phyloP scores from a whole-genome alignment of 2,888 invertebrate species.

The Clivina fossor region DNA sequence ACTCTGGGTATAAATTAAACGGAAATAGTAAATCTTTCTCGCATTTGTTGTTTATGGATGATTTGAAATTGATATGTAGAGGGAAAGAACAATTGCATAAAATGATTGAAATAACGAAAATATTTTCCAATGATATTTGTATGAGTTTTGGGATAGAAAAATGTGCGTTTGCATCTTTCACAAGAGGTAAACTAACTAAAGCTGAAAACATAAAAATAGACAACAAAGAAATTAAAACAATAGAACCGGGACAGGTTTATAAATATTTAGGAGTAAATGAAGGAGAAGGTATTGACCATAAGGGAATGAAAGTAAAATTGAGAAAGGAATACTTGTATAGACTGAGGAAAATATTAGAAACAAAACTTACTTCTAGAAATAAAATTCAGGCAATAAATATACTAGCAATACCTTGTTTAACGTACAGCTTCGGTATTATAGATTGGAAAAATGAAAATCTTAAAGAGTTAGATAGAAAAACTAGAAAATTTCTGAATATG shows the following conservation, averaged over 20 bases:
- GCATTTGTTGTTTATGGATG: conserved; percentile 38
- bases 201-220: conserved; percentile 4
- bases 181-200: conserved; percentile 2
- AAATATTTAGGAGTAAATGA: conserved; percentile 29
- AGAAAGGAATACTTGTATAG: conserved; percentile 21
- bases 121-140: conserved; percentile 8
- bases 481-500: conserved; percentile 19
- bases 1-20: conserved; percentile 9
- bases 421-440: conserved; percentile 24
- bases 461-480: conserved; percentile 25
- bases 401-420: conserved; percentile 27
- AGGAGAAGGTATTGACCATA: conserved; percentile 4
- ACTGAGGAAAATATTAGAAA: conserved; percentile 23
- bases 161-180: neutral
- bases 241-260: conserved; percentile 2
- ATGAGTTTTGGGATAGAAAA: neutral
- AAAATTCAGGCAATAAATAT: conserved; percentile 30
- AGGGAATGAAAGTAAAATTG: conserved; percentile 7
- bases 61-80: conserved; percentile 30
- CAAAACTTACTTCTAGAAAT: conserved; percentile 23
- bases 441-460: conserved; percentile 26
- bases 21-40: conserved; percentile 12
- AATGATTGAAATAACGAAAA: neutral
- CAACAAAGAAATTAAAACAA: neutral
- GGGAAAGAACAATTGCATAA: neutral